Percentiles rank a stretch among this genome's conserved stretches.
Conservation (phyloP, 2,888 invertebrate genomes). For the Aphelenchoides bicaudatus region DNA sequence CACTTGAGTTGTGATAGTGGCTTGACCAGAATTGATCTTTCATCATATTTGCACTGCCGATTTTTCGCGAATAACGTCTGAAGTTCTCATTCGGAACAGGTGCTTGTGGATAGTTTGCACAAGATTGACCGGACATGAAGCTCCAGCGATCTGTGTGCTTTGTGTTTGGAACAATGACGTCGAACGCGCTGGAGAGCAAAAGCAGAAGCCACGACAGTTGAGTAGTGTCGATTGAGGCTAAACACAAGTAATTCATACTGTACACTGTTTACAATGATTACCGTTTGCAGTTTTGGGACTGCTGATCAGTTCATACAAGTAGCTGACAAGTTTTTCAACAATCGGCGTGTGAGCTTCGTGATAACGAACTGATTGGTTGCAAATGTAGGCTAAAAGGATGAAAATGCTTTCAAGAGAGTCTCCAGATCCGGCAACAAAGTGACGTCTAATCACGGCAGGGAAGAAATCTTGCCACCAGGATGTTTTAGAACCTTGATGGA, state of each 20-base stretch:
- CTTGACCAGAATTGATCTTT: constrained; percentile 13
- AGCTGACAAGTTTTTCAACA: constrained; percentile 3
- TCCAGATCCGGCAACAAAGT: constrained; percentile 24
- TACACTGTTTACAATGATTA: too few relatives aligned
- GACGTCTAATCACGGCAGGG: constrained; percentile 26
- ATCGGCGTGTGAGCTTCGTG: constrained; percentile 21
- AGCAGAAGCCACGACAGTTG: constrained; percentile 31
- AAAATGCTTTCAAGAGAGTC: constrained; percentile 5
- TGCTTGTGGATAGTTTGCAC: constrained; percentile 1
- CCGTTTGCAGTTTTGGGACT: not conserved
- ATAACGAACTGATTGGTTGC: constrained; percentile 29
- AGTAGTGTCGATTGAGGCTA: constrained; percentile 19
- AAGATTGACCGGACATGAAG: constrained; percentile 25
- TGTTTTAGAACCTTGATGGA: constrained; percentile 25
- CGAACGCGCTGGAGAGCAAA: constrained; percentile 30
- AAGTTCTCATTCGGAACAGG: constrained; percentile 6
- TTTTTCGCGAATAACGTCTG: constrained; percentile 10
- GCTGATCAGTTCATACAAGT: constrained; percentile 7
- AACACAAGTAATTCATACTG: constrained; percentile 5
- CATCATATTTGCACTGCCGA: constrained; percentile 2
- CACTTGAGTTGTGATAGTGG: not conserved
- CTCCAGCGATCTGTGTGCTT: constrained; percentile 31
- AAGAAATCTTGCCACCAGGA: constrained; percentile 84
- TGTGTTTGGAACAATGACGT: constrained; percentile 33
- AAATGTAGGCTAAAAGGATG: constrained; percentile 25